These are phyloP conservation scores for Drepana arcuata DNA, from an alignment of 1,140 invertebrate species.

Conservation along the genomic window DNA sequence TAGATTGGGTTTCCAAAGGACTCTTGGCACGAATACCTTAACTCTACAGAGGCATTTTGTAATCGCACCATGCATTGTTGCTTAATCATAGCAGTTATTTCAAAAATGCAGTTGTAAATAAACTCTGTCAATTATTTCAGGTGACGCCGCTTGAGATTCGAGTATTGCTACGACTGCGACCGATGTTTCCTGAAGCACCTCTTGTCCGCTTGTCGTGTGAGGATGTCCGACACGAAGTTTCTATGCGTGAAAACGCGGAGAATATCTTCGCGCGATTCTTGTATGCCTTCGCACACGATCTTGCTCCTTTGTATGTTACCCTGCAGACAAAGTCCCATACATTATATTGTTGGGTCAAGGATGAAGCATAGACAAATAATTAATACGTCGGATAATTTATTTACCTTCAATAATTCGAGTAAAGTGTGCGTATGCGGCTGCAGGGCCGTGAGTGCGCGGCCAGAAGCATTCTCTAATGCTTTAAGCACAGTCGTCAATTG, in stretches of 20 bases:
- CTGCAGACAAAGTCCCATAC: slow-evolving; percentile 59
- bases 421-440: slow-evolving; percentile 47
- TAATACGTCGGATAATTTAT: no score
- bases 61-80: no score
- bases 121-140: no score
- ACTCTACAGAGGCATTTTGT: no score
- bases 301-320: slow-evolving; percentile 96
- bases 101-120: no score
- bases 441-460: slow-evolving; percentile 33
- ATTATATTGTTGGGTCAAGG: no score
- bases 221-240: slow-evolving; percentile 88
- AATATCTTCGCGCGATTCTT: slow-evolving; percentile 88
- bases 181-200: slow-evolving; percentile 88
- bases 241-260: slow-evolving; percentile 94
- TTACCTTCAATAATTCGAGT: slow-evolving; percentile 54
- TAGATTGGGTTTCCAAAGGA: no score
- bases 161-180: slow-evolving; percentile 58
- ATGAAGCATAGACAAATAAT: no score
- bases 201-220: slow-evolving; percentile 91
- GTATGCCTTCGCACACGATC: slow-evolving; percentile 92
- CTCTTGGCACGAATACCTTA: no score
- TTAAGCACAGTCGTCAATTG: slow-evolving; percentile 39
- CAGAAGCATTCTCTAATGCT: slow-evolving; percentile 34
- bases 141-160: no score
- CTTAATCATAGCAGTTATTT: no score